A percentile compares a stretch with the other conserved stretches of the same genome.
Evolutionary conservation across 1,140 invertebrate species (phyloP).

Genomic region (Augochlora pura): DNA sequence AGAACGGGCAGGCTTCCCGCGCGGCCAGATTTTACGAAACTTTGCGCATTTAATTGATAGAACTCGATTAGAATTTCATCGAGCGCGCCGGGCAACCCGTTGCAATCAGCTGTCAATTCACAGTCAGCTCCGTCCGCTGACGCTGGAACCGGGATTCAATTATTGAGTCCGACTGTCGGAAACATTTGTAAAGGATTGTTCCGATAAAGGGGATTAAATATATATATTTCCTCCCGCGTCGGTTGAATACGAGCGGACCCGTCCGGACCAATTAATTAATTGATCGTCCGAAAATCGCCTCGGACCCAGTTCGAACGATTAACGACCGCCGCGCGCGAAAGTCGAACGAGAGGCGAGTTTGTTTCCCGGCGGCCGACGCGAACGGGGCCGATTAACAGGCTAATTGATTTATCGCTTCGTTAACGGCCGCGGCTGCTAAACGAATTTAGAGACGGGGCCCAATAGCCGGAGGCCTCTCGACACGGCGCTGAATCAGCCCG

Average conservation of each 20-base stretch:
- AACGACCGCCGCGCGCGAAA: conserved; percentile 10
- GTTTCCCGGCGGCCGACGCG: conserved; percentile 12
- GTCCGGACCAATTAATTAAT: conserved; percentile 19
- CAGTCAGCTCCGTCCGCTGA: not conserved
- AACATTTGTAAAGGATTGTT: not conserved
- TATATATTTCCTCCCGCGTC: not conserved
- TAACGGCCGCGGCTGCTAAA: conserved; percentile 6
- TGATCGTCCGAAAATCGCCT: conserved; percentile 26
- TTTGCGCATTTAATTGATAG: too few species aligned
- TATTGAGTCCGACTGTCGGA: not conserved
- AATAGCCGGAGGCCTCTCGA: too few species aligned
- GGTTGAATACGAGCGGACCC: not conserved
- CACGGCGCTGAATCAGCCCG: not conserved
- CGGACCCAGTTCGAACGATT: conserved; percentile 26
- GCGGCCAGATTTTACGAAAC: too few species aligned
- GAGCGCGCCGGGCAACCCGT: too few species aligned
- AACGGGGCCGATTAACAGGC: conserved; percentile 24
- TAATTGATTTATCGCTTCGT: conserved; percentile 41
- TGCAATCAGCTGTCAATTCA: not conserved
- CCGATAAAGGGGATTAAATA: conserved; percentile 18
- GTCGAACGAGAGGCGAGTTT: conserved; percentile 14
- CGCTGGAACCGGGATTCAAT: not conserved
- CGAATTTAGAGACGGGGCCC: conserved; percentile 17
- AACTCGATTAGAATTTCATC: too few species aligned
- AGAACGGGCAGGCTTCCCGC: too few species aligned